phyloP scores from a whole-genome alignment of 2,888 invertebrate species.

The Yponomeuta malinellus region DNA sequence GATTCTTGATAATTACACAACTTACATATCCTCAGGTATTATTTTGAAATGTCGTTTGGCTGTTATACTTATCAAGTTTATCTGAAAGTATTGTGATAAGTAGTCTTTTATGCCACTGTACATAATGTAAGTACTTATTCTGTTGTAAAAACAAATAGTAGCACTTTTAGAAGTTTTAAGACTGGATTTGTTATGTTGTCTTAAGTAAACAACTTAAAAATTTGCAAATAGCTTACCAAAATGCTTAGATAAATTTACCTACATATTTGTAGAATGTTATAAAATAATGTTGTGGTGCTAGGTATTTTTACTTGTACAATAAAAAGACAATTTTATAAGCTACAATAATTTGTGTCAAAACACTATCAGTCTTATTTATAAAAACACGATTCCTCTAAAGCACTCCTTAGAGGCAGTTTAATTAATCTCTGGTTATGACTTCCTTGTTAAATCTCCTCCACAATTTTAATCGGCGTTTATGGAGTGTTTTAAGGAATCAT shows the following conservation, averaged over 20 bases:
- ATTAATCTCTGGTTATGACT: too few relatives aligned
- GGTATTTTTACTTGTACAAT: constrained; percentile 4
- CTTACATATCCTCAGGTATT: neutral
- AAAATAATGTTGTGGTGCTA: constrained; percentile 3
- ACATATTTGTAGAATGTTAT: neutral
- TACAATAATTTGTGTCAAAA: neutral
- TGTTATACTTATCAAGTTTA: neutral
- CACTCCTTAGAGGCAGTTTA: too few relatives aligned
- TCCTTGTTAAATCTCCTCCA: too few relatives aligned
- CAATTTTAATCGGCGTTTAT: too few relatives aligned
- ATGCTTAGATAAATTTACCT: neutral
- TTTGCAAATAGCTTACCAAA: neutral
- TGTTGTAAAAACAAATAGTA: neutral
- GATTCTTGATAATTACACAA: neutral
- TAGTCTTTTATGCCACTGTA: neutral
- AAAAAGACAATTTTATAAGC: neutral
- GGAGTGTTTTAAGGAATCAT: too few relatives aligned
- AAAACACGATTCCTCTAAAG: too few relatives aligned
- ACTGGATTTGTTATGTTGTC: constrained; percentile 4
- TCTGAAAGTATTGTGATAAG: neutral
- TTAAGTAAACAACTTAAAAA: neutral
- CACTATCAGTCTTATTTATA: too few relatives aligned
- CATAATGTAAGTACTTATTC: constrained; percentile 6
- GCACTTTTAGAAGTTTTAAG: neutral
- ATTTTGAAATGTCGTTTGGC: neutral